phyloP scores from a whole-genome alignment of 2,113 vertebrate species.

The Periophthalmus modestus region DNA sequence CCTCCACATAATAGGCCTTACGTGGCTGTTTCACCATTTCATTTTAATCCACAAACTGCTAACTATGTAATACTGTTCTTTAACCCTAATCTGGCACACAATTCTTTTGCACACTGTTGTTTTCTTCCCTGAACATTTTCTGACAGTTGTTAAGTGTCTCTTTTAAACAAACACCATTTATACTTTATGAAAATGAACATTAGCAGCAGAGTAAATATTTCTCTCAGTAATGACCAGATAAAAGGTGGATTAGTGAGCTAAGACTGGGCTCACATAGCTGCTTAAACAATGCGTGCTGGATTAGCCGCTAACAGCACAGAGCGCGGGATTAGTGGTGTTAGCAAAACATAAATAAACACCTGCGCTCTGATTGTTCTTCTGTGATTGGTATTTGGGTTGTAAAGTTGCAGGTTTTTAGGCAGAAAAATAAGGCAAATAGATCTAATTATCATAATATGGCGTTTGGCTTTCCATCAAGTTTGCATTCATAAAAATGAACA shows the following conservation, averaged over 20 bases:
- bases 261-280: slow-evolving; percentile 54
- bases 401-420: slow-evolving; percentile 10
- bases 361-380: slow-evolving; percentile 3
- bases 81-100: neutral
- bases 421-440: neutral
- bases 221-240: slow-evolving; percentile 3
- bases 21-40: neutral
- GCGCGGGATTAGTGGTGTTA: slow-evolving; percentile 49
- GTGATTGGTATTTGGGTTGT: neutral
- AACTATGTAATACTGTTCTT: neutral
- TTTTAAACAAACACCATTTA: slow-evolving; percentile 16
- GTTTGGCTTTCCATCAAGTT: neutral
- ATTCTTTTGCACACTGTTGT: neutral
- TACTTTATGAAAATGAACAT: slow-evolving; percentile 12
- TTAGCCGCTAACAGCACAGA: slow-evolving; percentile 35
- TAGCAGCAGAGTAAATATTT: slow-evolving; percentile 22
- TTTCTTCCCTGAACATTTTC: neutral
- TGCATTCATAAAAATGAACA: too few species aligned
- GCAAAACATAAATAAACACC: slow-evolving; percentile 38
- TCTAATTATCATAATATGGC: neutral
- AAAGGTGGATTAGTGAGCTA: slow-evolving; percentile 6
- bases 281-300: slow-evolving; percentile 38
- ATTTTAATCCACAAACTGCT: neutral
- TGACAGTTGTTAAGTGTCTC: slow-evolving; percentile 44
- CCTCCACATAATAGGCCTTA: too few species aligned